A percentile compares a stretch with the other conserved stretches of the same genome.
Conservation (phyloP, 2,888 invertebrate species). For the Dicycla oo region DNA sequence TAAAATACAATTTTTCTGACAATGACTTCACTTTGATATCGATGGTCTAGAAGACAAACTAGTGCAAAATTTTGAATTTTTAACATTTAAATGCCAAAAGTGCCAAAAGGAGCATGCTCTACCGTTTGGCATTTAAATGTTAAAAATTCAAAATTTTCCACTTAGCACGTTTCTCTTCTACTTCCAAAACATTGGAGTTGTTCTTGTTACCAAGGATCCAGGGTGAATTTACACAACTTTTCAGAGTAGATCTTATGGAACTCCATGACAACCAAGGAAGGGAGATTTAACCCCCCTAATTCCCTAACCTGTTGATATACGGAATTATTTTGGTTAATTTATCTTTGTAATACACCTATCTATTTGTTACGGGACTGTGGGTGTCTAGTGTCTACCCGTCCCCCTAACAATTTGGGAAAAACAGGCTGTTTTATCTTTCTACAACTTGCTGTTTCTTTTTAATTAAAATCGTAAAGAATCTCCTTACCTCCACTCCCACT, state of each 20-base stretch:
- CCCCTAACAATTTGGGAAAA: not conserved
- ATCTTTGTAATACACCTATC: not conserved
- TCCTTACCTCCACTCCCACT: not conserved
- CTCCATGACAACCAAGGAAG: constrained; percentile 1
- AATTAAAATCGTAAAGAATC: not conserved
- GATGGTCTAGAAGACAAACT: too few relatives aligned
- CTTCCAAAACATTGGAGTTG: not conserved
- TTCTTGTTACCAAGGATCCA: not conserved
- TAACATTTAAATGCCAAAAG: too few relatives aligned
- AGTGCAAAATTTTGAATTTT: too few relatives aligned
- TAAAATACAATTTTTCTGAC: not conserved
- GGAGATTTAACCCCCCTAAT: not conserved
- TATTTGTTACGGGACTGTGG: not conserved
- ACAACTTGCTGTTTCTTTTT: constrained; percentile 12
- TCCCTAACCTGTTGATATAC: constrained; percentile 49
- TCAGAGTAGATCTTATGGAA: constrained; percentile 36
- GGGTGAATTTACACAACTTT: constrained; percentile 39
- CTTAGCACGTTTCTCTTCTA: too few relatives aligned
- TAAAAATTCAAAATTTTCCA: too few relatives aligned
- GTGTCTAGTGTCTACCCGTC: too few relatives aligned
- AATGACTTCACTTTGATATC: not conserved
- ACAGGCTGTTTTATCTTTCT: not conserved
- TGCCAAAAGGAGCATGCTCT: too few relatives aligned
- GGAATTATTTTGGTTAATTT: constrained; percentile 25
- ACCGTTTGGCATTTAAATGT: too few relatives aligned